These are phyloP conservation scores for Eupithecia centaureata DNA, from an alignment of 2,888 invertebrate genomes.

Conservation along the genomic window DNA sequence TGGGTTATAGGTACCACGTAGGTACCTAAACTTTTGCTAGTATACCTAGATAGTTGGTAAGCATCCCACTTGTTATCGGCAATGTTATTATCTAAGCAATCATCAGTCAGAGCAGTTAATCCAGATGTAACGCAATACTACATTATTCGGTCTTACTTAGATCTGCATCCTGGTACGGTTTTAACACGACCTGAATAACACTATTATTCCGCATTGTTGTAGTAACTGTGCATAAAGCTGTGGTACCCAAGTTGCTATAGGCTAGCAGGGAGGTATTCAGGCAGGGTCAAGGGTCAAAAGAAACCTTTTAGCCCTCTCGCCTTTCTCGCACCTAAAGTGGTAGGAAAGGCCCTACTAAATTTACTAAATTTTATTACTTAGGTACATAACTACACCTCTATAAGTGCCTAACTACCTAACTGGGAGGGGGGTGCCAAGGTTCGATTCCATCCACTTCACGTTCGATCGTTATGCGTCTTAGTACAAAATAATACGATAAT, in stretches of 20 bases:
- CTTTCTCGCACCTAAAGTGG: not conserved
- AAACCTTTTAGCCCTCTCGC: not conserved
- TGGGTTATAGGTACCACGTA: no score
- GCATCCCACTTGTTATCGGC: not conserved
- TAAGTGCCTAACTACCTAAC: no score
- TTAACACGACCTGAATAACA: conserved; percentile 55
- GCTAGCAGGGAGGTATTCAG: conserved; percentile 22
- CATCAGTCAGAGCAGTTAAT: conserved; percentile 19
- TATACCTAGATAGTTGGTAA: not conserved
- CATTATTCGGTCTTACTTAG: conserved; percentile 44
- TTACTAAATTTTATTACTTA: no score
- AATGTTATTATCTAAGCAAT: conserved; percentile 14
- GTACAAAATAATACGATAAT: no score
- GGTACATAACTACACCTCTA: no score
- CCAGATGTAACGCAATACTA: conserved; percentile 35
- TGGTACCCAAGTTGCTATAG: conserved; percentile 32
- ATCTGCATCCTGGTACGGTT: conserved; percentile 52
- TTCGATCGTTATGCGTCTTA: no score
- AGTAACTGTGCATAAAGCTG: conserved; percentile 6
- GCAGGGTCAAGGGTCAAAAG: not conserved
- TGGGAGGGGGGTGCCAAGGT: no score
- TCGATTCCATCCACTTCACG: no score
- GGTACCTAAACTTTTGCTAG: not conserved
- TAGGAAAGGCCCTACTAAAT: no score
- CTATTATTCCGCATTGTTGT: conserved; percentile 39